Percentiles rank a stretch among this genome's conserved stretches.
Conservation (phyloP, 2,797 vertebrate genomes). For the Lates japonicus region DNA sequence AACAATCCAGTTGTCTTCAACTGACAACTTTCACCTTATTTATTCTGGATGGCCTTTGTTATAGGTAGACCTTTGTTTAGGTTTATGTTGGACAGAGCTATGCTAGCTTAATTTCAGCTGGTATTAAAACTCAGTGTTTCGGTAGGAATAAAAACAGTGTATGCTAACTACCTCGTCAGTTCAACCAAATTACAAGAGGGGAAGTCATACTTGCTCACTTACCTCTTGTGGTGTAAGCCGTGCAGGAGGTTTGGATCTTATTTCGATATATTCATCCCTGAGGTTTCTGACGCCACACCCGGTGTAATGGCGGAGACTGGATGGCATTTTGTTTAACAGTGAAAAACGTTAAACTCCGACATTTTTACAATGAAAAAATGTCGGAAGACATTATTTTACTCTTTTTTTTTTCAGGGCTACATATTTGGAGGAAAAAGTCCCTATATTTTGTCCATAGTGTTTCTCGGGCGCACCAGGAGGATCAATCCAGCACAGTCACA, state of each 20-base stretch:
- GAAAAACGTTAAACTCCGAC: too few relatives aligned
- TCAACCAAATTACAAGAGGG: neutral
- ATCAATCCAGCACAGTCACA: neutral
- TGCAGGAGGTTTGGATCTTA: neutral
- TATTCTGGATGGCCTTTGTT: too few relatives aligned
- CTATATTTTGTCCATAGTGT: neutral
- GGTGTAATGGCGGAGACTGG: neutral
- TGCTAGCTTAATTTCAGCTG: neutral
- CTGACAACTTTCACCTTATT: neutral
- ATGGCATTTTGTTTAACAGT: neutral
- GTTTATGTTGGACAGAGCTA: neutral
- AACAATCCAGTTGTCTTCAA: neutral
- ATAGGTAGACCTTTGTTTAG: neutral
- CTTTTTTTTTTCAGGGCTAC: neutral
- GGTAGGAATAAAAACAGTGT: neutral
- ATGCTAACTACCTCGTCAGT: neutral
- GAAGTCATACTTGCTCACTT: neutral
- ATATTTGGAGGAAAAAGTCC: neutral
- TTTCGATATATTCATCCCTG: neutral
- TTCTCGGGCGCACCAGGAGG: neutral
- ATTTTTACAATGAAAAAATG: neutral
- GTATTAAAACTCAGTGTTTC: neutral
- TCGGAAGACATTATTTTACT: neutral
- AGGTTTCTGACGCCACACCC: neutral
- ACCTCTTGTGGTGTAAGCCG: neutral